phyloP scores from a whole-genome alignment of 1,140 invertebrate genomes.

The Orussus abietinus region DNA sequence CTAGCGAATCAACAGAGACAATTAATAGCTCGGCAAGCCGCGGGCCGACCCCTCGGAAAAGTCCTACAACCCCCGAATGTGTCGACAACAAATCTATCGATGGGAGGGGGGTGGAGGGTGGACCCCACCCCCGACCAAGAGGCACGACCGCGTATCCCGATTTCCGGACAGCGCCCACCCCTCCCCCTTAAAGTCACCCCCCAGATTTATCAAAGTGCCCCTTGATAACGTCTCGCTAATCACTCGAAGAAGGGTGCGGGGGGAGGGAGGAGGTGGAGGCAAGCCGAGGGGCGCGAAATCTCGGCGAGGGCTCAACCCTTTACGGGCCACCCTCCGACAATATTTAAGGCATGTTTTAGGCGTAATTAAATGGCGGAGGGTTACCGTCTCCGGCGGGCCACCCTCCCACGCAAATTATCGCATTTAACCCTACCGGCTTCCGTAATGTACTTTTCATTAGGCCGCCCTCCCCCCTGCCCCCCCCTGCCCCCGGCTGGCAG shows the following conservation, averaged over 20 bases:
- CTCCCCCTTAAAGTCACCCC: no score
- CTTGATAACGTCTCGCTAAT: no score
- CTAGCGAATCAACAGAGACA: background rate
- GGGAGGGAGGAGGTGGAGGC: no score
- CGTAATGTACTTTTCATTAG: constrained; percentile 49
- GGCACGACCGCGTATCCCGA: no score
- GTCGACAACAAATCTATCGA: background rate
- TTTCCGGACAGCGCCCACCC: no score
- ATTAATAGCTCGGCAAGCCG: background rate
- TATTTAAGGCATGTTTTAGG: constrained; percentile 49
- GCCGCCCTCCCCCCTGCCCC: constrained; percentile 42
- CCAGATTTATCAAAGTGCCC: no score
- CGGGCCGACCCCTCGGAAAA: background rate
- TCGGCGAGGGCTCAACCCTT: constrained; percentile 42
- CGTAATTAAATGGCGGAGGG: constrained; percentile 48
- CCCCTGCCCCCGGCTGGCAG: constrained; percentile 28
- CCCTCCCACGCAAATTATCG: constrained; percentile 48
- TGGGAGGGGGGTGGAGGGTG: background rate
- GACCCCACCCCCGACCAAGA: no score
- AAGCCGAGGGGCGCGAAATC: no score
- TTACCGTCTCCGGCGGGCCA: constrained; percentile 33
- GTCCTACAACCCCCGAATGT: background rate
- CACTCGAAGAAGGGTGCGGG: no score
- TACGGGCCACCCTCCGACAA: constrained; percentile 41
- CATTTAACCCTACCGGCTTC: constrained; percentile 33